phyloP scores from a whole-genome alignment of 2,113 vertebrate genomes.

The Sylvia atricapilla region DNA sequence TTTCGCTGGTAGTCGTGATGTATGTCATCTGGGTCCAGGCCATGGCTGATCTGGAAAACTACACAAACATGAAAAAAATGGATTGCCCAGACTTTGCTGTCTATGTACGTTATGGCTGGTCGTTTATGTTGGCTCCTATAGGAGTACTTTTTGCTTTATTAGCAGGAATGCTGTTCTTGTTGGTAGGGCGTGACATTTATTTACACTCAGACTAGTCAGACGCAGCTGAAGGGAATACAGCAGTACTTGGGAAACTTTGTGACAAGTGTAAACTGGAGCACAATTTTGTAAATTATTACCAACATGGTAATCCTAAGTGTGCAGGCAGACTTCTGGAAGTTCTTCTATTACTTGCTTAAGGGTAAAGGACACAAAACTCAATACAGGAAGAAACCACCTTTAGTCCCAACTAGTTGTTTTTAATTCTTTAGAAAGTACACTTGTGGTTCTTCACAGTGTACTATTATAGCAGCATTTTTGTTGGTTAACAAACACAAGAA shows the following conservation, averaged over 20 bases:
- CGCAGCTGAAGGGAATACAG: background rate
- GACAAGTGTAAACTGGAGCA: background rate
- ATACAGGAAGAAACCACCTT: background rate
- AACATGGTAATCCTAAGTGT: background rate
- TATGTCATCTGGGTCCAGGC: slow-evolving; percentile 88
- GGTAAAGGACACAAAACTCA: background rate
- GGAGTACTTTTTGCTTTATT: slow-evolving; percentile 90
- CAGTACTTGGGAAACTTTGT: background rate
- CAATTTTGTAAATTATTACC: slow-evolving; percentile 16
- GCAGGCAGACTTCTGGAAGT: slow-evolving; percentile 20
- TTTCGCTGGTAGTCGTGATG: slow-evolving; percentile 84
- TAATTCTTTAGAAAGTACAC: background rate
- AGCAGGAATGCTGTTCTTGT: slow-evolving; percentile 88
- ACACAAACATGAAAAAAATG: slow-evolving; percentile 69
- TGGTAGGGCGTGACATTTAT: slow-evolving; percentile 84
- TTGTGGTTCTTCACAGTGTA: background rate
- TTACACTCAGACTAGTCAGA: slow-evolving; percentile 70
- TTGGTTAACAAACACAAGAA: background rate
- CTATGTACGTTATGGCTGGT: slow-evolving; percentile 85
- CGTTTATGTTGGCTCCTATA: slow-evolving; percentile 90
- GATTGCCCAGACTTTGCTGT: slow-evolving; percentile 78
- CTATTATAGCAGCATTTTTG: background rate
- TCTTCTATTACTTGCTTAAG: slow-evolving; percentile 8
- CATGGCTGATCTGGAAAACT: slow-evolving; percentile 83
- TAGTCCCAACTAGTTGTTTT: background rate